phyloP scores from a whole-genome alignment of 2,888 invertebrate genomes.

The Druceiella hillmani region DNA sequence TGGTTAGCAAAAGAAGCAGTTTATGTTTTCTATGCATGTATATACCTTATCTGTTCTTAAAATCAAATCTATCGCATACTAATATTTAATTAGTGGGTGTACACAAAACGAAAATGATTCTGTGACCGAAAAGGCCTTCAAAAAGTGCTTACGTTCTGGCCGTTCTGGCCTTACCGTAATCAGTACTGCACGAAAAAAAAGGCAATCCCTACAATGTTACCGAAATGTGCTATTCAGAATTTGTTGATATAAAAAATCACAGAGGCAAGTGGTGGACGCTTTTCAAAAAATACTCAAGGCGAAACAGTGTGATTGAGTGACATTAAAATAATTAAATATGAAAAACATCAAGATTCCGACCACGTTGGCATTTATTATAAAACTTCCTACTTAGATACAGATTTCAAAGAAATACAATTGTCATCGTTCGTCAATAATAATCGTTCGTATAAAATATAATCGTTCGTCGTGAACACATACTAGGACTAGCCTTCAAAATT shows the following conservation, averaged over 20 bases:
- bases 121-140: slow-evolving; percentile 21
- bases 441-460: too few species aligned
- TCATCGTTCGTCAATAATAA: too few species aligned
- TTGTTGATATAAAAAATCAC: slow-evolving; percentile 20
- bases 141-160: slow-evolving; percentile 16
- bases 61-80: too few species aligned
- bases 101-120: slow-evolving; percentile 6
- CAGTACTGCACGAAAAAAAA: slow-evolving; percentile 20
- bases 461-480: slow-evolving; percentile 16
- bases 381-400: slow-evolving; percentile 17
- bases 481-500: slow-evolving; percentile 12
- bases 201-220: slow-evolving; percentile 19
- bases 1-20: too few species aligned
- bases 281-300: too few species aligned
- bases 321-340: too few species aligned
- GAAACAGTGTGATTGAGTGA: too few species aligned
- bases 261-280: neutral
- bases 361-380: slow-evolving; percentile 15
- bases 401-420: slow-evolving; percentile 19
- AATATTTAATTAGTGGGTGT: too few species aligned
- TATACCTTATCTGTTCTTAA: too few species aligned
- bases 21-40: too few species aligned
- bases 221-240: slow-evolving; percentile 21
- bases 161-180: slow-evolving; percentile 20
- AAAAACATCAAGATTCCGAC: too few species aligned